These are phyloP conservation scores for Atrichornis clamosus DNA, from an alignment of 2,113 vertebrate genomes.

Conservation along the genomic window DNA sequence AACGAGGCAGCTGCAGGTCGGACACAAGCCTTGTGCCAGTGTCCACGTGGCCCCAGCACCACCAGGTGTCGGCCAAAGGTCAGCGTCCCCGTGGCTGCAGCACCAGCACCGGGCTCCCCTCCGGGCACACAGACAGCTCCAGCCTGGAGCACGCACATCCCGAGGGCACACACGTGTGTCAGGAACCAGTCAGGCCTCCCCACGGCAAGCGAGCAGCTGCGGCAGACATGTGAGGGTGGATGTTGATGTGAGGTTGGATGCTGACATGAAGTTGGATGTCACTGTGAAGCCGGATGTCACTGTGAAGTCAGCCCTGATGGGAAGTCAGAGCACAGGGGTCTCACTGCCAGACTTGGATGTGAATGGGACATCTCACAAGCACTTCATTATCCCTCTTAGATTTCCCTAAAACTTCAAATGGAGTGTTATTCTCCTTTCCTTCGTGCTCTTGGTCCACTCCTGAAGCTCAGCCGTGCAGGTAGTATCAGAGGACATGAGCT, in stretches of 20 bases:
- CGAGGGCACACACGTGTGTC: fast-evolving
- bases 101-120: background rate
- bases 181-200: fast-evolving
- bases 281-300: fast-evolving
- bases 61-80: fast-evolving
- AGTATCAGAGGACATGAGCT: fast-evolving
- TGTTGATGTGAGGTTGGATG: fast-evolving
- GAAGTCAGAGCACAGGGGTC: fast-evolving
- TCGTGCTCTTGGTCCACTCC: background rate
- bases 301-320: background rate
- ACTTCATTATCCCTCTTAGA: fast-evolving
- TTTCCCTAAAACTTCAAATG: background rate
- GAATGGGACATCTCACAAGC: fast-evolving
- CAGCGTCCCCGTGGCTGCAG: fast-evolving
- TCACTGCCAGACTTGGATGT: fast-evolving
- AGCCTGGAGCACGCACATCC: fast-evolving
- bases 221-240: fast-evolving
- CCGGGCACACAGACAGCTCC: fast-evolving
- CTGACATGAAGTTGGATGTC: fast-evolving
- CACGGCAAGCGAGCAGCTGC: fast-evolving
- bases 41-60: background rate
- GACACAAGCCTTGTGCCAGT: fast-evolving
- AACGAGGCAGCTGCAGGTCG: fast-evolving
- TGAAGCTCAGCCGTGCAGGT: fast-evolving
- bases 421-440: background rate